Conservation (phyloP, 2,113 vertebrate genomes). For the Leptodactylus fuscus region DNA sequence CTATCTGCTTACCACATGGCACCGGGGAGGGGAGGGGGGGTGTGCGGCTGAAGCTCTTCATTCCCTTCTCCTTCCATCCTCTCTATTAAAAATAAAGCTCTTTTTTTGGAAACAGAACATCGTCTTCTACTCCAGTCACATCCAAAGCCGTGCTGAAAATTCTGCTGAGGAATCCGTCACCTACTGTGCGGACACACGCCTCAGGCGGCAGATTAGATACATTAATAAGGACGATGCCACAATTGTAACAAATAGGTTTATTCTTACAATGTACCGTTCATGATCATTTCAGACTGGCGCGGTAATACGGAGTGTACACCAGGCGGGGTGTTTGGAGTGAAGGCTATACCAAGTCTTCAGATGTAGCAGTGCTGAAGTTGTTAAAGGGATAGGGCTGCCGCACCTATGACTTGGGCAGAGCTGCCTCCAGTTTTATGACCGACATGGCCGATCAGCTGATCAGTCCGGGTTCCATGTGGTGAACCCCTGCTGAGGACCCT, state of each 20-base stretch:
- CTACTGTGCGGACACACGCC: neutral
- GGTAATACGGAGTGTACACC: neutral
- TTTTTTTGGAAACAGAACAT: neutral
- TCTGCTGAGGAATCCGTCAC: neutral
- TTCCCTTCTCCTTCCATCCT: neutral
- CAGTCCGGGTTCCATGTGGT: no score
- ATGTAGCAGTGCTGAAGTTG: neutral
- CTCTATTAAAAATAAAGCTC: neutral
- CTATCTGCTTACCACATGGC: constrained; percentile 35
- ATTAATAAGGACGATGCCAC: neutral
- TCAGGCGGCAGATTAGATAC: neutral
- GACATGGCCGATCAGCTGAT: no score
- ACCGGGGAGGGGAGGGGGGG: neutral
- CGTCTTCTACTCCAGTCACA: neutral
- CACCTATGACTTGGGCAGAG: no score
- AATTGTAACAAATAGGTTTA: neutral
- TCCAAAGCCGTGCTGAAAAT: neutral
- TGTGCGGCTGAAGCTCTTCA: no score
- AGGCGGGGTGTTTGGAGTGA: no score
- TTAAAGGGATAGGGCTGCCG: no score
- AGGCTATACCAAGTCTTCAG: neutral
- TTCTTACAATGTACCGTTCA: neutral
- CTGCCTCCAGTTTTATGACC: no score
- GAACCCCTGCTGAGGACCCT: no score
- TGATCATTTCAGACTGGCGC: no score